phyloP scores from a whole-genome alignment of 1,140 invertebrate species.

The Solenopsis fugax region DNA sequence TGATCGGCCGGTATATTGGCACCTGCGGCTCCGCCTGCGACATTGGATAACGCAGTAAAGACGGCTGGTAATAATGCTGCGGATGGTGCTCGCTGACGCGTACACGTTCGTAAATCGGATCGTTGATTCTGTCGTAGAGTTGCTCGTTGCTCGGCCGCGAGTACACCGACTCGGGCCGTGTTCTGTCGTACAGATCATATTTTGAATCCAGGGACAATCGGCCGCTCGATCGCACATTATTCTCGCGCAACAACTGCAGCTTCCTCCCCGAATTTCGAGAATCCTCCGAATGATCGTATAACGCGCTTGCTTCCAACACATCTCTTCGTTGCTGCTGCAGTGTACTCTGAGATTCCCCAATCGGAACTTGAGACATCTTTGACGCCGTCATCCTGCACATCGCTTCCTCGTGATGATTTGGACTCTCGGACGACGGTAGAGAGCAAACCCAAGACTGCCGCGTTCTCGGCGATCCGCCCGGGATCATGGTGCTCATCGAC shows the following conservation, averaged over 20 bases:
- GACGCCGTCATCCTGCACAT: slow-evolving; percentile 30
- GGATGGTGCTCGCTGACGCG: slow-evolving; percentile 71
- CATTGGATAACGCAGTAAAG: slow-evolving; percentile 76
- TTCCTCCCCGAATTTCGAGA: slow-evolving; percentile 34
- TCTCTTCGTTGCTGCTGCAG: slow-evolving; percentile 53
- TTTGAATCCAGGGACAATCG: slow-evolving; percentile 65
- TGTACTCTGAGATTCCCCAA: slow-evolving; percentile 3
- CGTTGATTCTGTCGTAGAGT: slow-evolving; percentile 84
- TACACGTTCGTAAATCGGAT: slow-evolving; percentile 83
- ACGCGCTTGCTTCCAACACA: neutral
- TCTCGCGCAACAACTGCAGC: slow-evolving; percentile 43
- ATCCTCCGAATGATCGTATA: slow-evolving; percentile 53
- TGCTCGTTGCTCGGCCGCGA: slow-evolving; percentile 82
- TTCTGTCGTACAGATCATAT: slow-evolving; percentile 79
- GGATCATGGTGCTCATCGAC: slow-evolving; percentile 79
- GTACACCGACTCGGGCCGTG: slow-evolving; percentile 72
- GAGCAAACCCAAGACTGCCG: slow-evolving; percentile 84
- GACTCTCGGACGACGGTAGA: slow-evolving; percentile 68
- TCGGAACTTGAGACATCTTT: slow-evolving; percentile 23
- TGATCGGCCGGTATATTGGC: slow-evolving; percentile 84
- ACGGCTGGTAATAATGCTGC: slow-evolving; percentile 46
- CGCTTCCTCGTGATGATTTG: slow-evolving; percentile 29
- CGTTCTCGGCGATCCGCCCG: slow-evolving; percentile 75
- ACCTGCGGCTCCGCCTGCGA: slow-evolving; percentile 87
- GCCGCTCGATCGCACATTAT: neutral